These are phyloP conservation scores for Microtus richardsoni DNA, from an alignment of 2,113 vertebrate genomes.

Conservation along the genomic window DNA sequence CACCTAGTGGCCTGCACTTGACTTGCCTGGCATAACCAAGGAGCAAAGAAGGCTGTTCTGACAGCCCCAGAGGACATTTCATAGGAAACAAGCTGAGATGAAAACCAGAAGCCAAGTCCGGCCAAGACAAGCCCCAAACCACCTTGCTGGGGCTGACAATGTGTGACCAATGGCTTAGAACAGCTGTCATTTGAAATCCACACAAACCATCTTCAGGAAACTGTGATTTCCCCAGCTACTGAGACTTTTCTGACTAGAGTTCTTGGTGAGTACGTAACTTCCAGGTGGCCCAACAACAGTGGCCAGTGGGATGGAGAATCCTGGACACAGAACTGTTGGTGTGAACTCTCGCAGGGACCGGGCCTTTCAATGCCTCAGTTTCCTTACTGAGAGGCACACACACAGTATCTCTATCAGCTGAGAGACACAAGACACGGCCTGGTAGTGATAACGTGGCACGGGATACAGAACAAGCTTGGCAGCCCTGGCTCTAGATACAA, in stretches of 20 bases:
- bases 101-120: not conserved
- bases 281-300: not conserved
- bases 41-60: not conserved
- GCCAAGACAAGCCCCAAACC: not conserved
- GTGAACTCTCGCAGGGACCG: accelerated
- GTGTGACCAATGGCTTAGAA: accelerated
- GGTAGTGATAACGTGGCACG: accelerated
- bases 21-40: accelerated
- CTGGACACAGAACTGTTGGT: accelerated
- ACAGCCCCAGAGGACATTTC: accelerated
- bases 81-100: accelerated
- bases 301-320: accelerated
- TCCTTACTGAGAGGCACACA: not conserved
- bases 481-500: not conserved
- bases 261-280: accelerated
- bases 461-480: not conserved
- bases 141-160: accelerated
- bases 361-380: not conserved
- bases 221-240: accelerated
- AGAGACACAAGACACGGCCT: not conserved
- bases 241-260: not conserved
- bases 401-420: accelerated
- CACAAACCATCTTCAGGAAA: not conserved
- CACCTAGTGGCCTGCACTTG: slow-evolving; percentile 46
- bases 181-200: not conserved